A percentile compares a stretch with the other conserved stretches of the same genome.
These are phyloP conservation scores for Geotrupes spiniger DNA, from an alignment of 2,888 invertebrate species.

Conservation along the genomic window DNA sequence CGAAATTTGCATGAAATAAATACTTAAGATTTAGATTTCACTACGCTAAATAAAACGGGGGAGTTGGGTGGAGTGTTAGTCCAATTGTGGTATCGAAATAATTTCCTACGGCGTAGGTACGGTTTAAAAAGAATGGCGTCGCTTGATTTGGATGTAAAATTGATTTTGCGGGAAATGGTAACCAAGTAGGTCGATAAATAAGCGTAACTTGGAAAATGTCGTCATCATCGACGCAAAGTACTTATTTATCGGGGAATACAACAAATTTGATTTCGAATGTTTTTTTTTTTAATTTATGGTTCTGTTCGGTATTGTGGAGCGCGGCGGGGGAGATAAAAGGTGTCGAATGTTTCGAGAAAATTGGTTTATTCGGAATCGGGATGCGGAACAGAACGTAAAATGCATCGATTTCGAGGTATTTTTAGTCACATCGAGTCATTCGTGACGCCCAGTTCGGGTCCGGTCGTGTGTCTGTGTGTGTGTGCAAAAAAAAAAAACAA, in stretches of 20 bases:
- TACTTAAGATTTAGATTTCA: slow-evolving; percentile 28
- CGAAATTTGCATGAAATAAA: slow-evolving; percentile 28
- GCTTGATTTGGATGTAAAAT: no score
- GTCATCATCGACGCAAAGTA: slow-evolving; percentile 20
- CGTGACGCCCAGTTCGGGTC: no score
- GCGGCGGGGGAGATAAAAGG: no score
- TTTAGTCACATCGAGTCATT: background rate
- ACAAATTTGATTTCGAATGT: slow-evolving; percentile 20
- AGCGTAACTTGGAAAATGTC: slow-evolving; percentile 32
- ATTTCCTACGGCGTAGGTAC: slow-evolving; percentile 34
- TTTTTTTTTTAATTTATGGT: slow-evolving; percentile 14
- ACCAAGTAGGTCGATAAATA: slow-evolving; percentile 41
- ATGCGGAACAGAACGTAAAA: no score
- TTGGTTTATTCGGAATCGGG: no score
- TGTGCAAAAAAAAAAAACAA: no score
- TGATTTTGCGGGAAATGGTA: slow-evolving; percentile 36
- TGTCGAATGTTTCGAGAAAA: no score
- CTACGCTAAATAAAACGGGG: slow-evolving; percentile 24
- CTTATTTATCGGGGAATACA: slow-evolving; percentile 35
- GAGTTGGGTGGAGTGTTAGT: slow-evolving; percentile 18
- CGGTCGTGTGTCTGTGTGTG: no score
- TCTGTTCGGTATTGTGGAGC: no score
- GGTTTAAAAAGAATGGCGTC: slow-evolving; percentile 31
- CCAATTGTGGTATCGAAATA: slow-evolving; percentile 40
- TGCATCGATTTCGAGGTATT: background rate